Base-by-base conservation (phyloP, 2,113 vertebrate species). In the Tyrannus savana region DNA sequence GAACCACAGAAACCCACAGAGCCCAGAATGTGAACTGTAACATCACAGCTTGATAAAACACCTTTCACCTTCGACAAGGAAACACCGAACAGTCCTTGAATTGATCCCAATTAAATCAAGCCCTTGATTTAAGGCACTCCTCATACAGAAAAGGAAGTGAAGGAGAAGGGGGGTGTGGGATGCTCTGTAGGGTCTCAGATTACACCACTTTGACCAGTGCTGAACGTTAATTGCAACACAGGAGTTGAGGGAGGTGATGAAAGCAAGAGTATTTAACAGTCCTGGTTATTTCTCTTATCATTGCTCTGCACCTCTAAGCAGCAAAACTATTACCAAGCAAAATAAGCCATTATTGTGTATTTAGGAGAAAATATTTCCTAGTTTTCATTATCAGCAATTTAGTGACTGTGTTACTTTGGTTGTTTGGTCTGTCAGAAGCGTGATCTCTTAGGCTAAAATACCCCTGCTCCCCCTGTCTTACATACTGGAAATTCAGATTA, bases 181-280 rank as follows among this genome's bases (percentile, higher is more conserved):
- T 33, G 31, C 44, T 25, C 25, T 22, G 5, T 3, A 21, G 1
- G 12, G 7, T 79, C 49, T 58, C 41, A 76, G 23, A 44, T 85
- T 59, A 30, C 78, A 77, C 56, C 72, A 69, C 75, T 49, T 1
- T 2, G 7, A 59, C 27, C 82, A 27, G 8, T 6, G 35, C 81
- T 80, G 91, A 85, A 58, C 37, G 14, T 93, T 93, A 93, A 95
- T 78, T 94, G 84, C 91, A 56, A 74, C 63, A 96, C 27, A 19
- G 59, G 55, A 76, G 23, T 2, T 58, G 39, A 60, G 37, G 4
- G 1, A 50, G 24, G 11, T 71, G 82, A 80, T 35, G 72, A 89
- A 93, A 93, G 21, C 19, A 42, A 74, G 17, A 22, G 80, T 44
- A 56, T 59, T 85, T 73, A 79, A 73, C 55, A 49, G 58, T 3